Percentiles rank a stretch among this genome's conserved stretches.
These are phyloP conservation scores for Dryoscopus gambensis DNA, from an alignment of 2,113 vertebrate genomes.

Conservation along the genomic window DNA sequence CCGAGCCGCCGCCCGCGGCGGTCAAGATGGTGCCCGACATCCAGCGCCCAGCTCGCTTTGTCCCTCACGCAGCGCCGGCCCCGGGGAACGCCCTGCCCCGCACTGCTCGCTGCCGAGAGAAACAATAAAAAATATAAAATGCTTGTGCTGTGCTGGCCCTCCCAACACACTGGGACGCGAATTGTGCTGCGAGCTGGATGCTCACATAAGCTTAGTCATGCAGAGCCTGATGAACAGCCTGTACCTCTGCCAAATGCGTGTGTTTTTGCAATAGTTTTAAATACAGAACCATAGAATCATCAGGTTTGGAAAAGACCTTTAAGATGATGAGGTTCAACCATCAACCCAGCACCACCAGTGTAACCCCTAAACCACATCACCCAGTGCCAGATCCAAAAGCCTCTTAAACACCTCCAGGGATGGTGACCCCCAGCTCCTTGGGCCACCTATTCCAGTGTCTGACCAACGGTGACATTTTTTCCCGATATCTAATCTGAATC, in stretches of 20 bases:
- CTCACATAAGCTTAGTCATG: constrained; percentile 39
- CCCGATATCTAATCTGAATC: background rate
- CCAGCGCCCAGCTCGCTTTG: background rate
- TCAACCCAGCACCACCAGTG: no score
- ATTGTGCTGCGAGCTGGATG: background rate
- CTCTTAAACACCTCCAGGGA: no score
- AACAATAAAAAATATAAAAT: background rate
- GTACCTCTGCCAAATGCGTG: background rate
- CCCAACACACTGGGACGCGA: background rate
- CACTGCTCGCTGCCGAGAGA: background rate
- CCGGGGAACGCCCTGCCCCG: background rate
- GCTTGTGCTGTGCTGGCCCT: background rate
- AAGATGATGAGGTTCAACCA: background rate
- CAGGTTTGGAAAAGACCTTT: background rate
- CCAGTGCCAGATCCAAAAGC: no score
- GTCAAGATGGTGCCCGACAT: background rate
- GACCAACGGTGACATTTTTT: accelerated
- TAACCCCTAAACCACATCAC: background rate
- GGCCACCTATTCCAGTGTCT: background rate
- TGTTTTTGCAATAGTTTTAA: background rate
- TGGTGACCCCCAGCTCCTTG: no score
- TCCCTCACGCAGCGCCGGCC: background rate
- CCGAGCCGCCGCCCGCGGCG: background rate
- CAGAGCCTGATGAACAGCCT: background rate
- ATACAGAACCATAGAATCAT: background rate